Base-by-base conservation (phyloP, 2,888 invertebrate species). In the Zaprionus obscuricornis region DNA sequence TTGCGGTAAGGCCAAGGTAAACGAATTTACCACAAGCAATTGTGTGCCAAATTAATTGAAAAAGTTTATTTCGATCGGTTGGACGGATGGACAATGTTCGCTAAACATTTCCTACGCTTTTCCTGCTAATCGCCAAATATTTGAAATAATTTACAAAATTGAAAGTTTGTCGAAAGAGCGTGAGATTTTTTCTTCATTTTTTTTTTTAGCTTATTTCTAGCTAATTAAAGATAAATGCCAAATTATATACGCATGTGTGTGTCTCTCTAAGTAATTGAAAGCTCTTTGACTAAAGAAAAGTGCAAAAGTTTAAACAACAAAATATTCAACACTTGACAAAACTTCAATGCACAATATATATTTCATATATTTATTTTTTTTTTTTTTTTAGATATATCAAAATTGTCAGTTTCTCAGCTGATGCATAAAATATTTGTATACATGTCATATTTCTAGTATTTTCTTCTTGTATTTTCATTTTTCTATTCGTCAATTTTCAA, bases 31-130 rank as follows among this genome's bases (percentile, higher is more conserved):
- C 52, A 58, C 73, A 60, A n/a, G 56, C 78, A 72, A 68, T 66
- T 63, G 66, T 65, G 37, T 54, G 65, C 49, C 5, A 82, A 82
- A 82, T 82, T 82, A 82, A 82, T 81, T 81, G 83, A 82, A 85
- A 82, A 82, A 82, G 40, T 85, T 82, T 75, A 43, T 33, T 45
- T 45, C 70, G 68, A 65, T 70, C n/a, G n/a, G 64, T 36, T 42
- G 49, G 20, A 10, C 40, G 26, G 26, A 29, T 18, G 16, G 29
- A n/a, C n/a, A n/a, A n/a, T n/a, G n/a, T n/a, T n/a, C n/a, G n/a
- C n/a, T n/a, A n/a, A n/a, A n/a, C 63, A 34, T 8, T 14, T 13
- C 7, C 5, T 2, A 0, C 33, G 7, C 14, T 36, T 24, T 58
- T 11, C 24, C 26, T 10, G 74, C 69, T 74, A 84, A 78, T 84